Conservation (phyloP, 2,888 invertebrate genomes). For the Philereme transversata region DNA sequence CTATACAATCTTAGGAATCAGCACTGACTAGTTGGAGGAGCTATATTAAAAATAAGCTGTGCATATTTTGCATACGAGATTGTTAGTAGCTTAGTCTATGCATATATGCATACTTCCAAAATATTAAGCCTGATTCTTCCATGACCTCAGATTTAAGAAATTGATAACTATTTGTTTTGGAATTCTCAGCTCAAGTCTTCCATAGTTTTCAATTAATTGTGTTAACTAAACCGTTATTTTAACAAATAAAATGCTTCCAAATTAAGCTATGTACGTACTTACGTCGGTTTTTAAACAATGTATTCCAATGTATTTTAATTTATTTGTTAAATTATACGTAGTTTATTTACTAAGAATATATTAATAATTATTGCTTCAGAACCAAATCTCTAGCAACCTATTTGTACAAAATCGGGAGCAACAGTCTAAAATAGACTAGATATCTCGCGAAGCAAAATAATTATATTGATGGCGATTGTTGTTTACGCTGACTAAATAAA, state of each 20-base stretch:
- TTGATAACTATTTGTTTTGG: neutral
- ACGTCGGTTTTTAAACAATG: neutral
- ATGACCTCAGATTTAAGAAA: neutral
- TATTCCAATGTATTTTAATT: slow-evolving; percentile 1
- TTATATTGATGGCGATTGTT: too few relatives aligned
- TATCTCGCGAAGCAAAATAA: slow-evolving; percentile 6
- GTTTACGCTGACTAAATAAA: too few relatives aligned
- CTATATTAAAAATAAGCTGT: too few relatives aligned
- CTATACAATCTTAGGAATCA: too few relatives aligned
- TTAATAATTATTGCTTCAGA: neutral
- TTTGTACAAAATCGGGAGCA: slow-evolving; percentile 31
- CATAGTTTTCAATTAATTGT: neutral
- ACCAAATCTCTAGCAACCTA: slow-evolving; percentile 8
- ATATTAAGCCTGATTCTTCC: neutral
- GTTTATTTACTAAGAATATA: neutral
- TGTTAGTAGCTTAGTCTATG: too few relatives aligned
- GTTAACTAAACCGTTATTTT: neutral
- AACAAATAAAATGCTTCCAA: neutral
- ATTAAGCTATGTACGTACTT: neutral
- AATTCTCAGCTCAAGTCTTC: slow-evolving; percentile 5
- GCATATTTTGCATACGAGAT: too few relatives aligned
- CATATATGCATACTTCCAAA: too few relatives aligned
- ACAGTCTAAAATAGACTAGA: slow-evolving; percentile 11
- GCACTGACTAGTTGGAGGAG: too few relatives aligned
- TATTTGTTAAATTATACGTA: neutral